Base-by-base conservation (phyloP, 2,888 invertebrate genomes). In the Didymodactylos carnosus region DNA sequence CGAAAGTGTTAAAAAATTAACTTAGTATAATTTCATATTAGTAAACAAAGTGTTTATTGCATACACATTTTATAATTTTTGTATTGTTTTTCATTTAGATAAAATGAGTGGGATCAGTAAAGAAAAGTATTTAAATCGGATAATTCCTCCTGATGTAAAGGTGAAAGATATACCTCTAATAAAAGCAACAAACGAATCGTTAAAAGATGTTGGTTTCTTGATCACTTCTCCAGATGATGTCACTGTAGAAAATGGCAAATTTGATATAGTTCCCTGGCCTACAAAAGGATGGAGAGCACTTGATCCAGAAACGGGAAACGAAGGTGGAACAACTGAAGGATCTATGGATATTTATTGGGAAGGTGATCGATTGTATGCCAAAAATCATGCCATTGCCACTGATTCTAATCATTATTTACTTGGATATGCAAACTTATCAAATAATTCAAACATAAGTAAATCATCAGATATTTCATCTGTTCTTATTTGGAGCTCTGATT, bases 241-340 rank as follows among this genome's bases (percentile, higher is more conserved):
- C n/a, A n/a, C n/a, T n/a, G n/a, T n/a, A n/a, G 76, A 78, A 0
- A 71, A 76, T 10, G 72, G 72, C n/a, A 75, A 78, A 27, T 77
- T 78, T 11, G 77, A 77, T 69, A 78, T 78, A 16, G 77, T 77
- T n/a, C 77, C 78, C 19, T 78, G 78, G 78, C 78, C 78, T 10
- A 76, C 74, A 7, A 73, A 75, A 71, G 78, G 78, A 19, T 77
- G 77, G 77, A 71, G 78, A 25, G 73, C 75, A 35, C 71, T 78
- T 8, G 77, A 75, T 71, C 76, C 77, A 1, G 76, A 75, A 16
- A 78, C 78, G 29, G 78, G 78, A 5, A 76, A 39, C 7, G 27
- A 73, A 16, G 78, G 75, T 13, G 78, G 78, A 4, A 76, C 76
- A 19, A 71, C 75, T 14, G 76, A 76, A 39, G 78, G 78, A 6